A percentile compares a stretch with the other conserved stretches of the same genome.
Conservation (phyloP, 2,797 vertebrate genomes). For the Melanitta fusca region DNA sequence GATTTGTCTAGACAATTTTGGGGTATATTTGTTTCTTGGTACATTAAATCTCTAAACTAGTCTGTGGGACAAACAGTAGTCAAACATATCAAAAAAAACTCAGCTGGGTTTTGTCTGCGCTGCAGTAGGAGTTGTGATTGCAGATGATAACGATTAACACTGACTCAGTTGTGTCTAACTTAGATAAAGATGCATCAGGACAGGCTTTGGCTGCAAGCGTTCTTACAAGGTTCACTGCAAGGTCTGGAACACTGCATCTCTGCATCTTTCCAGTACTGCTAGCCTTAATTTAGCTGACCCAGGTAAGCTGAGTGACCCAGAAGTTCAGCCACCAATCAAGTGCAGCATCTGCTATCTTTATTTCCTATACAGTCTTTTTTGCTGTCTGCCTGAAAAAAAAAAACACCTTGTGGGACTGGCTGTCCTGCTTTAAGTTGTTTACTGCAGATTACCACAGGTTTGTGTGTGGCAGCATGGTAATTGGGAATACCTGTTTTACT, state of each 20-base stretch:
- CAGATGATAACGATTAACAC: background rate
- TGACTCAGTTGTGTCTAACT: slow-evolving; percentile 19
- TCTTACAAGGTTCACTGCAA: background rate
- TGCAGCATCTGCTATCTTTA: background rate
- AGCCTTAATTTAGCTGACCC: background rate
- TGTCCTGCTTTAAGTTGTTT: background rate
- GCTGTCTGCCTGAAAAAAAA: background rate
- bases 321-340: background rate
- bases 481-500: background rate
- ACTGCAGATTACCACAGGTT: background rate
- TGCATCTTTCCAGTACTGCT: background rate
- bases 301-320: background rate
- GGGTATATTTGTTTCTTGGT: background rate
- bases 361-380: background rate
- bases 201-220: background rate
- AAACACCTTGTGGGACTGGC: background rate
- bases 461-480: background rate
- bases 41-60: background rate
- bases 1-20: background rate
- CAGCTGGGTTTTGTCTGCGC: background rate
- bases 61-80: background rate
- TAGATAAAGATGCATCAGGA: background rate
- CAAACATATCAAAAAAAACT: background rate
- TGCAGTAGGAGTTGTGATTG: background rate
- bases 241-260: background rate